phyloP scores from a whole-genome alignment of 1,140 invertebrate species.

The Dryas iulia region DNA sequence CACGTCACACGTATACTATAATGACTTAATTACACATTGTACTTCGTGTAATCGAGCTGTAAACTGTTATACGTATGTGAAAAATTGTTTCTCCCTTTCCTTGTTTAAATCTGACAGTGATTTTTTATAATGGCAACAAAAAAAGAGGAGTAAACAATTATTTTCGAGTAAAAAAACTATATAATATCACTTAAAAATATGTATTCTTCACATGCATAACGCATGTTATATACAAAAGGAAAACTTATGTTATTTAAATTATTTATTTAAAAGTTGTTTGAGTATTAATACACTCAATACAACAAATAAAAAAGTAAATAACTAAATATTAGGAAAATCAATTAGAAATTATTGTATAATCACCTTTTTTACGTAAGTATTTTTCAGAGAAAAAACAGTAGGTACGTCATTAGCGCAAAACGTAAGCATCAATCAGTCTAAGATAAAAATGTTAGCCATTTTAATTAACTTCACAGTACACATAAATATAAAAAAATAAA shows the following conservation, averaged over 20 bases:
- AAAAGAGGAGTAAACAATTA: too few relatives aligned
- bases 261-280: too few relatives aligned
- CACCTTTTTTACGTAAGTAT: too few relatives aligned
- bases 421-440: background rate
- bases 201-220: too few relatives aligned
- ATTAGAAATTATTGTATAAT: too few relatives aligned
- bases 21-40: background rate
- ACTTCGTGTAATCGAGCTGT: background rate
- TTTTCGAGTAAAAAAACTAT: too few relatives aligned
- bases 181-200: too few relatives aligned
- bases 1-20: background rate
- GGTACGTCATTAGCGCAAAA: background rate
- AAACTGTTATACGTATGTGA: background rate
- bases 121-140: too few relatives aligned
- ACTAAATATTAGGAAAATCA: background rate
- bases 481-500: constrained; percentile 23
- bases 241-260: too few relatives aligned
- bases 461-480: constrained; percentile 24
- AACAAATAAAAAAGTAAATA: background rate
- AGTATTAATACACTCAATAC: too few relatives aligned
- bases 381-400: background rate
- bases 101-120: background rate
- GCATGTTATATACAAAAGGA: too few relatives aligned
- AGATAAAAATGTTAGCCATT: background rate
- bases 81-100: background rate